These are phyloP conservation scores for Arothron firmamentum DNA, from an alignment of 2,113 vertebrate genomes.

Conservation along the genomic window DNA sequence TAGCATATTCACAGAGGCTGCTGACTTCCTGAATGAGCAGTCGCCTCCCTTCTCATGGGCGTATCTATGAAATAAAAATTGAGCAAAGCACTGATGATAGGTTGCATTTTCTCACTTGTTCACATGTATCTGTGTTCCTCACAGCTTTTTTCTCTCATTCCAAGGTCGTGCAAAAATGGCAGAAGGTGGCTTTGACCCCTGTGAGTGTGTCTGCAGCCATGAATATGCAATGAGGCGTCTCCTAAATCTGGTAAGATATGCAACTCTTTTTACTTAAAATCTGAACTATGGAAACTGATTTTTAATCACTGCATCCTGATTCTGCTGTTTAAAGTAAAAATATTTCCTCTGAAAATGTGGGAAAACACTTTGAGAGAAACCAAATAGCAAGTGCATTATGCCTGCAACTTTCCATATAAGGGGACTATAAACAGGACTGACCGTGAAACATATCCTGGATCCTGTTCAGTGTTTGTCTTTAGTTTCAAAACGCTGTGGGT, in stretches of 20 bases:
- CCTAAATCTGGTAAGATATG: conserved; percentile 89
- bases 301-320: not conserved
- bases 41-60: conserved; percentile 43
- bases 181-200: conserved; percentile 95
- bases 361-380: not conserved
- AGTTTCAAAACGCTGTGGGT: not conserved
- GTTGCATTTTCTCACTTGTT: conserved; percentile 27
- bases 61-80: conserved; percentile 19
- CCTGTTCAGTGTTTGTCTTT: conserved; percentile 57
- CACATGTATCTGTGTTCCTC: conserved; percentile 6
- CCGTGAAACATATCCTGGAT: conserved; percentile 58
- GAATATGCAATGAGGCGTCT: conserved; percentile 95
- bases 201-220: conserved; percentile 95
- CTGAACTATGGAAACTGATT: not conserved
- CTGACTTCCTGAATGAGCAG: conserved; percentile 10
- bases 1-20: not conserved
- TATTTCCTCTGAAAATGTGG: not conserved
- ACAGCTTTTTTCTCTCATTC: conserved; percentile 6
- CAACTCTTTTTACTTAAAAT: not conserved
- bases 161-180: conserved; percentile 79
- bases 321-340: not conserved
- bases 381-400: not conserved
- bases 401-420: not conserved
- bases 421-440: not conserved
- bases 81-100: conserved; percentile 8